Evolutionary conservation across 2,888 invertebrate genomes (phyloP).

Genomic region (Parelbella ahira): DNA sequence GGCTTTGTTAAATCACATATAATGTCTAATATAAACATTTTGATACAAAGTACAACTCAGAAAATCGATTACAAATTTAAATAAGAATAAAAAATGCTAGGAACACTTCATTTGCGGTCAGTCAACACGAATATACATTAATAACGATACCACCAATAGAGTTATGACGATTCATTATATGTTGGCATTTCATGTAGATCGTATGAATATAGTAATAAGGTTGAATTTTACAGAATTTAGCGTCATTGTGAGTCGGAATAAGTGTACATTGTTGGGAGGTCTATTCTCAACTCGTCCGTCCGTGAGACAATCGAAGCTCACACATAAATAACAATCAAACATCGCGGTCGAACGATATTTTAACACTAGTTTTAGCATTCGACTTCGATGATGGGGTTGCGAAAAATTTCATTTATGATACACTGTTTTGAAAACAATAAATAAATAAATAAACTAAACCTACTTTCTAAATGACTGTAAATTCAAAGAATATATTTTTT

Average conservation of each 20-base stretch:
- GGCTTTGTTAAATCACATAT: too few species aligned
- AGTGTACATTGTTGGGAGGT: constrained; percentile 36
- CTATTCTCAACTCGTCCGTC: constrained; percentile 32
- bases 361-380: constrained; percentile 33
- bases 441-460: too few species aligned
- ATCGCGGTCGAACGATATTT: constrained; percentile 49
- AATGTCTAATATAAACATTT: constrained; percentile 2
- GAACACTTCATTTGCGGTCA: constrained; percentile 21
- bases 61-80: constrained; percentile 18
- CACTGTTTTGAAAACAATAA: too few species aligned
- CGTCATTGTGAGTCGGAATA: background rate
- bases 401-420: too few species aligned
- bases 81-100: constrained; percentile 4
- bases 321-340: constrained; percentile 46
- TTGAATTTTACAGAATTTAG: background rate
- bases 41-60: background rate
- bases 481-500: too few species aligned
- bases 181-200: background rate
- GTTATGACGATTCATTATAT: constrained; percentile 1
- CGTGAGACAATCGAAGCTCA: constrained; percentile 50
- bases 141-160: constrained; percentile 28
- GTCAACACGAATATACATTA: constrained; percentile 18
- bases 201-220: background rate
- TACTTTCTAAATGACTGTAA: too few species aligned
- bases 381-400: too few species aligned